A percentile compares a stretch with the other conserved stretches of the same genome.
Conservation (phyloP, 2,113 vertebrate genomes). For the Apaloderma vittatum region DNA sequence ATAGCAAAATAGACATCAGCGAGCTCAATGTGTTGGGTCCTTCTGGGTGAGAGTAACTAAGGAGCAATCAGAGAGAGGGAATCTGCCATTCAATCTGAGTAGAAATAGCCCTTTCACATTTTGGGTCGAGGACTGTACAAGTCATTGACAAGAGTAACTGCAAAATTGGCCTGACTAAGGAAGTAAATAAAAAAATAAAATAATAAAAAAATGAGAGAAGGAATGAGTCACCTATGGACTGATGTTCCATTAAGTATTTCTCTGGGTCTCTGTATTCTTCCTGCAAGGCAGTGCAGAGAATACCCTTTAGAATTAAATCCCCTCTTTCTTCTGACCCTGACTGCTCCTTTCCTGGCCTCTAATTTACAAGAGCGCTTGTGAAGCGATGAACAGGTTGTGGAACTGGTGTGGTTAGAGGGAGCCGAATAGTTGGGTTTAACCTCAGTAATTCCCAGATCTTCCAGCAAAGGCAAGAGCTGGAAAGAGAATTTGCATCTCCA, state of each 20-base stretch:
- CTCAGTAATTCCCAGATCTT: not conserved
- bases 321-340: not conserved
- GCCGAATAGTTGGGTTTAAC: not conserved
- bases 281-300: not conserved
- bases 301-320: not conserved
- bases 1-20: not conserved
- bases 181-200: not conserved
- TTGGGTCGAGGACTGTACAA: not conserved
- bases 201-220: not conserved
- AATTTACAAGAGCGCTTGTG: not conserved
- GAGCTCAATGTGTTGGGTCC: not conserved
- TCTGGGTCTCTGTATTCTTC: not conserved
- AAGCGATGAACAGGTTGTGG: not conserved
- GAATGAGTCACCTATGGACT: not conserved
- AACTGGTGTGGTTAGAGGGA: not conserved
- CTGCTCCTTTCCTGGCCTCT: not conserved
- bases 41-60: not conserved
- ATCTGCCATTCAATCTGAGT: not conserved
- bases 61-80: not conserved
- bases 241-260: not conserved
- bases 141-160: not conserved
- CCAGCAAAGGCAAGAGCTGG: not conserved
- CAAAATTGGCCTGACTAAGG: not conserved
- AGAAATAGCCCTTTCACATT: slow-evolving; percentile 41
- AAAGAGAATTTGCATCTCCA: not conserved